phyloP scores from a whole-genome alignment of 2,113 vertebrate genomes.

The Tetrax tetrax region DNA sequence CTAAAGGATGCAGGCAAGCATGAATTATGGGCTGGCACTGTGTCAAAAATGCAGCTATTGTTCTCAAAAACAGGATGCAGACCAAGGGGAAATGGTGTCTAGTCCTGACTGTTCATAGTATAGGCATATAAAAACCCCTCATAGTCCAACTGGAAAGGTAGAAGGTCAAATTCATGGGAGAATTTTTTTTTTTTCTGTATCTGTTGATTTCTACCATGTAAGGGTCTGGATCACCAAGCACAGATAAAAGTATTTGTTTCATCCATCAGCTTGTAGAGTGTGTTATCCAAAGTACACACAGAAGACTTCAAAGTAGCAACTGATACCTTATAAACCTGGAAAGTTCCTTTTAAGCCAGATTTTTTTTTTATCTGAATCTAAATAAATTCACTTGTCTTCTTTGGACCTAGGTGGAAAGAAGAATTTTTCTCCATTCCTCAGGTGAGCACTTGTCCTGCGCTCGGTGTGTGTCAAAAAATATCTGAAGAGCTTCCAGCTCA shows the following conservation, averaged over 20 bases:
- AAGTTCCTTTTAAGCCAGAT: neutral
- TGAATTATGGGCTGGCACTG: neutral
- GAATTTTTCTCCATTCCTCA: too few species aligned
- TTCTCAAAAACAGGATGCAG: slow-evolving; percentile 55
- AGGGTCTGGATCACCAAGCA: neutral
- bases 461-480: neutral
- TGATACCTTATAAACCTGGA: neutral
- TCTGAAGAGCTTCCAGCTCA: neutral
- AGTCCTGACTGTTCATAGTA: neutral
- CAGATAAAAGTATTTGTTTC: neutral
- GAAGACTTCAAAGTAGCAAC: neutral
- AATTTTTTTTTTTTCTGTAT: neutral
- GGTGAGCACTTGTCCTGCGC: neutral
- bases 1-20: neutral
- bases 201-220: neutral
- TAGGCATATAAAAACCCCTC: neutral
- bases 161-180: neutral
- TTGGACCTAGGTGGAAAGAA: too few species aligned
- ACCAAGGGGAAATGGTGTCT: slow-evolving; percentile 27
- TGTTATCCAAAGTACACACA: neutral
- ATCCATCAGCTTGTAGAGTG: neutral
- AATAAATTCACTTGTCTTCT: too few species aligned
- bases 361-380: neutral
- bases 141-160: neutral
- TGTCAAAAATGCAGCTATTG: slow-evolving; percentile 48